phyloP scores from a whole-genome alignment of 2,113 vertebrate genomes.

The Crotalus tigris region DNA sequence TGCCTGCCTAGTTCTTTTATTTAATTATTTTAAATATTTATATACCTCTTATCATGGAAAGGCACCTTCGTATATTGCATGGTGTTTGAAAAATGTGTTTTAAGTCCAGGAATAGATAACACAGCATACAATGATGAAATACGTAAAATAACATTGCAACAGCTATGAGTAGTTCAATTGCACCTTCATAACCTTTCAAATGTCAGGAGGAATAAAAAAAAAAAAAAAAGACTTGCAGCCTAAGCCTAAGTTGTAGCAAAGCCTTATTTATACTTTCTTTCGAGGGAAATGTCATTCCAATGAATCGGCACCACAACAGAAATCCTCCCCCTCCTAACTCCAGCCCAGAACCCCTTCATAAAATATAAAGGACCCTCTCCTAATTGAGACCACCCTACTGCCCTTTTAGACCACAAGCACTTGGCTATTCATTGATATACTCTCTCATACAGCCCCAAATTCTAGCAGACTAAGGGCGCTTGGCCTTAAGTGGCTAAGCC shows the following conservation, averaged over 20 bases:
- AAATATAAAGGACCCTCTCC: background rate
- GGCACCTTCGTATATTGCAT: background rate
- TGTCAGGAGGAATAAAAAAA: background rate
- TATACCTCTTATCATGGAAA: background rate
- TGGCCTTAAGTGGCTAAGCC: conserved; percentile 26
- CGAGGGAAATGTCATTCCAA: background rate
- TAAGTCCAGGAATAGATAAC: background rate
- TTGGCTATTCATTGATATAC: accelerated
- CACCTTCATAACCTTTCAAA: background rate
- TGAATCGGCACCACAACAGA: background rate
- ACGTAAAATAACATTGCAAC: background rate
- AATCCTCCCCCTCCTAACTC: background rate
- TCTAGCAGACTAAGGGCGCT: conserved; percentile 28
- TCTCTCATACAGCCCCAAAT: conserved; percentile 20
- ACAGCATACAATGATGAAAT: background rate
- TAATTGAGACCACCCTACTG: background rate
- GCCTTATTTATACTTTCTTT: background rate
- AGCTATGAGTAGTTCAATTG: background rate
- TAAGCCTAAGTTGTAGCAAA: background rate
- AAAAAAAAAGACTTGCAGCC: background rate
- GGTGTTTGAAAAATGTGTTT: background rate
- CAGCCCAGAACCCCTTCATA: background rate
- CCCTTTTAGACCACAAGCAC: background rate
- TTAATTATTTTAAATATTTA: background rate
- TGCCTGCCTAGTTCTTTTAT: background rate